phyloP scores from a whole-genome alignment of 1,140 invertebrate genomes.

The Himalopsyche phryganea region DNA sequence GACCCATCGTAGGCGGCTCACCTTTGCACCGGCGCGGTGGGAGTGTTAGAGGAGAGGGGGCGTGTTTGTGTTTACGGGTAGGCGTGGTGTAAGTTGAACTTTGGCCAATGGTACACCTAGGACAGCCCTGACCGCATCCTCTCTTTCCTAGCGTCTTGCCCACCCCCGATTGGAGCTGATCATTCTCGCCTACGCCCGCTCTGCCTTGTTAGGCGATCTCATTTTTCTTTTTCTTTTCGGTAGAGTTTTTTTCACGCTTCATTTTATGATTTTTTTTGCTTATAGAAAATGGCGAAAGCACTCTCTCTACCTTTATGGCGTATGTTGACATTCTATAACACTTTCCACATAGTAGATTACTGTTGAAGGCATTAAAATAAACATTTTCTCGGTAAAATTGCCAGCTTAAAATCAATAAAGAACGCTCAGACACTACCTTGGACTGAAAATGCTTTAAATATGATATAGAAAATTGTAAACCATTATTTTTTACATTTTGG shows the following conservation, averaged over 20 bases:
- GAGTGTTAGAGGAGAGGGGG: slow-evolving; percentile 18
- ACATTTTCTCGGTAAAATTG: too few relatives aligned
- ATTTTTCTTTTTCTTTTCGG: slow-evolving; percentile 11
- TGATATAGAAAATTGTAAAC: too few relatives aligned
- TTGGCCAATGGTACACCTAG: slow-evolving; percentile 20
- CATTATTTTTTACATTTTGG: too few relatives aligned
- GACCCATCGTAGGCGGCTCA: slow-evolving; percentile 11
- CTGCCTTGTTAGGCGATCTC: slow-evolving; percentile 11
- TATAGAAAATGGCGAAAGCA: slow-evolving; percentile 27
- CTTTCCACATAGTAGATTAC: too few relatives aligned
- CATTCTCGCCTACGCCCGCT: slow-evolving; percentile 3
- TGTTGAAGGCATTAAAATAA: too few relatives aligned
- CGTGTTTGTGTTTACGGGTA: slow-evolving; percentile 15
- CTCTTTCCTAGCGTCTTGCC: slow-evolving; percentile 2
- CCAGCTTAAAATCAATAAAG: too few relatives aligned
- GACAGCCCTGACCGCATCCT: slow-evolving; percentile 15
- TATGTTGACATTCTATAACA: too few relatives aligned
- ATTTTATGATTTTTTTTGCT: slow-evolving; percentile 13
- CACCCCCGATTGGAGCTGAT: slow-evolving; percentile 17
- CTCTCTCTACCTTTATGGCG: slow-evolving; percentile 13
- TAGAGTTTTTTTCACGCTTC: slow-evolving; percentile 21
- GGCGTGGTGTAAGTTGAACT: slow-evolving; percentile 20
- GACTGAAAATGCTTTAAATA: too few relatives aligned
- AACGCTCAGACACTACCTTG: too few relatives aligned
- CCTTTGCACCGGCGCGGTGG: slow-evolving; percentile 4